Base-by-base conservation (phyloP, 2,797 vertebrate genomes). In the Rhinichthys osculus region DNA sequence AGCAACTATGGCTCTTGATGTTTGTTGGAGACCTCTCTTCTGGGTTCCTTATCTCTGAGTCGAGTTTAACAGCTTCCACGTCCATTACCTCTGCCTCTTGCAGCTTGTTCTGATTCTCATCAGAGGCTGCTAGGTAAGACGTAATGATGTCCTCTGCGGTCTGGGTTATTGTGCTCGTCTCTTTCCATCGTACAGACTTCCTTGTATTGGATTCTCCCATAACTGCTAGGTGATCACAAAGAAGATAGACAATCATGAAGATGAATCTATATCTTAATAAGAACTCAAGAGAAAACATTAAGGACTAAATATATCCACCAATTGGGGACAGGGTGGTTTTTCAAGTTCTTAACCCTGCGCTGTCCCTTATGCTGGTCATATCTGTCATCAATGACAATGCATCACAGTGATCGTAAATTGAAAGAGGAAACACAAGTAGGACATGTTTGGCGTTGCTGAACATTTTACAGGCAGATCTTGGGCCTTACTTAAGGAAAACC, bases 181-280 rank as follows among this genome's bases (percentile, higher is more conserved):
- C 62, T 67, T 27, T 71, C 77, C 62, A 54, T 85, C 40, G 77
- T 52, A 27, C 50, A 44, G 79, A 71, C n/a, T 87, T 73, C 62
- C 79, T 82, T 67, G 23, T 62, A 71, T 47, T 82, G 19, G 77
- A 30, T 33, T 85, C 83, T 70, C 69, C 69, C 71, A 85, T 78
- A 72, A 82, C 87, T 78, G 72, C 71, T 14, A 84, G 70, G 44
- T 81, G 81, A 90, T 33, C 69, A 85, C 67, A 74, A 89, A 88
- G 59, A 79, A 70, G 44, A 64, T 30, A 44, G 14, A 14, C n/a
- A 4, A 27, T 82, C 19, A 67, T 74, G 21, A 66, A 70, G 35
- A 30, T 80, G 19, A 69, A 82, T 57, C 79, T 77, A 52, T 84
- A 62, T 1, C 27, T 79, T 47, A 9, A 44, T 38, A 17, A 38